A percentile compares a stretch with the other conserved stretches of the same genome.
phyloP scores from a whole-genome alignment of 1,140 invertebrate species.

The Zaprionus kolodkinae region DNA sequence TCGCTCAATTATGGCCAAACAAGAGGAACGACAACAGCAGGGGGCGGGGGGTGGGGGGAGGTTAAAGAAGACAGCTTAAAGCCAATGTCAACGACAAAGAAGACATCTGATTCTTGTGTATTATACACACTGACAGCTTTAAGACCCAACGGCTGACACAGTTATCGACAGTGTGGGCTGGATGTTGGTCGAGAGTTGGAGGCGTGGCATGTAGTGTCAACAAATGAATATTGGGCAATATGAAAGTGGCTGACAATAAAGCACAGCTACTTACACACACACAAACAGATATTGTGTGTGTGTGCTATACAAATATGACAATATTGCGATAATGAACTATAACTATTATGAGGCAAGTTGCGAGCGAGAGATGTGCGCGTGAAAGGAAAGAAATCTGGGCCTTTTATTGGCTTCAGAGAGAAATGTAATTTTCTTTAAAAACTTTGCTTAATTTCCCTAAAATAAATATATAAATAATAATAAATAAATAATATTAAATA shows the following conservation, averaged over 20 bases:
- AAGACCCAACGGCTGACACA: conserved; percentile 45
- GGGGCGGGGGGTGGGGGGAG: neutral
- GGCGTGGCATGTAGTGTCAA: conserved; percentile 27
- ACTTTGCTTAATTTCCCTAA: too few species aligned
- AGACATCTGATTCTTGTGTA: conserved; percentile 46
- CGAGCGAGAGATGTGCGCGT: conserved; percentile 23
- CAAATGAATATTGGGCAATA: conserved; percentile 56
- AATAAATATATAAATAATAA: neutral
- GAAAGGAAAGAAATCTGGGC: neutral
- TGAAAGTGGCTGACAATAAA: conserved; percentile 44
- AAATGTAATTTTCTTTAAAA: too few species aligned
- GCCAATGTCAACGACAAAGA: conserved; percentile 39
- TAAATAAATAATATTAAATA: neutral
- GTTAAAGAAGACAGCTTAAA: conserved; percentile 23
- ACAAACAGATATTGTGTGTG: neutral
- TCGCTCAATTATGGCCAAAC: conserved; percentile 42
- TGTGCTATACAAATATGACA: conserved; percentile 29
- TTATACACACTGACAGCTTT: conserved; percentile 53
- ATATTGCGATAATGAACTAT: conserved; percentile 51
- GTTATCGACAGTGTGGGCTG: conserved; percentile 5
- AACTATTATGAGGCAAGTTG: conserved; percentile 17
- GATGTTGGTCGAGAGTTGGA: neutral
- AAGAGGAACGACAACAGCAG: conserved; percentile 3
- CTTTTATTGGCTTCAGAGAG: too few species aligned
- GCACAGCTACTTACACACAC: conserved; percentile 17